Evolutionary conservation across 2,113 vertebrate species (phyloP).

Genomic region (Siniperca chuatsi): DNA sequence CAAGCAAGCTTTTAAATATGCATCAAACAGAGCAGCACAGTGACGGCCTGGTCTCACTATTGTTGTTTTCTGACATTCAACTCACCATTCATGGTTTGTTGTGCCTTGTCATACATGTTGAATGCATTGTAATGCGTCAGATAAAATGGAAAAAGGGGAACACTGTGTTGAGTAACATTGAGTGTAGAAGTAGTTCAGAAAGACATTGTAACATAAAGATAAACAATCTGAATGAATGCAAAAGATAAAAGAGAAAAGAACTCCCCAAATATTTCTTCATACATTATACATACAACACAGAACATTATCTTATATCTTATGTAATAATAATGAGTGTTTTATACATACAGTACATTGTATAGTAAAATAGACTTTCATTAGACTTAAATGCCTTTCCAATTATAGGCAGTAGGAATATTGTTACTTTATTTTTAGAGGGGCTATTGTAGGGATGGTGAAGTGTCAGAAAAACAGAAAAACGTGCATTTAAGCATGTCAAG

Average conservation of each 20-base stretch:
- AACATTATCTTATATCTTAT: not conserved
- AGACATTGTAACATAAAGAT: not conserved
- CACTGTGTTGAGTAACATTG: not conserved
- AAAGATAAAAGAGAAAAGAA: not conserved
- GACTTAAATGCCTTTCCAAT: not conserved
- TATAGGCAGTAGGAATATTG: no score
- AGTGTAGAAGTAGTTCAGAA: not conserved
- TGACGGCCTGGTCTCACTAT: slow-evolving; percentile 4
- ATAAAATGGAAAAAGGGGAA: not conserved
- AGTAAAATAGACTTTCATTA: not conserved
- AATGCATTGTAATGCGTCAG: not conserved
- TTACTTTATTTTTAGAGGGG: not conserved
- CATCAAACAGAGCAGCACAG: not conserved
- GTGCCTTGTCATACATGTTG: not conserved
- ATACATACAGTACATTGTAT: not conserved
- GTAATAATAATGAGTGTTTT: not conserved
- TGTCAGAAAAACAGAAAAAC: not conserved
- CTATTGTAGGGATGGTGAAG: not conserved
- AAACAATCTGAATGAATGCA: not conserved
- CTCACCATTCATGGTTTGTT: not conserved
- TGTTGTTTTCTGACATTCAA: slow-evolving; percentile 13
- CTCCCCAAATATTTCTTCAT: not conserved
- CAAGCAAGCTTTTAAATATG: slow-evolving; percentile 19
- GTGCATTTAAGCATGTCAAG: no score
- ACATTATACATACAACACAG: not conserved